A percentile compares a stretch with the other conserved stretches of the same genome.
Conservation (phyloP, 2,888 invertebrate genomes). For the Scaptodrosophila latifasciaeformis region DNA sequence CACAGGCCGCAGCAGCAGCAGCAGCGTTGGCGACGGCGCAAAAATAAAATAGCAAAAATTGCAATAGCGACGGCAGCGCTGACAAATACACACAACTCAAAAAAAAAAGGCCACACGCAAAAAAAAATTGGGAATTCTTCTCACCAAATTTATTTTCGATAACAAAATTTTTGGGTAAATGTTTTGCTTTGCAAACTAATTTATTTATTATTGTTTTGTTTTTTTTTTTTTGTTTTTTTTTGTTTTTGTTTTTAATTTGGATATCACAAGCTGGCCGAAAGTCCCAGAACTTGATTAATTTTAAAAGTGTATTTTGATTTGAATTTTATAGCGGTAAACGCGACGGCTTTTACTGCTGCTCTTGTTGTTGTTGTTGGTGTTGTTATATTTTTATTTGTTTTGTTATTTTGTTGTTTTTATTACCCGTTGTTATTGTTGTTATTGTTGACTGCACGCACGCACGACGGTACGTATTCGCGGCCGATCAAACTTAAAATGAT, state of each 20-base stretch:
- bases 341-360: conserved; percentile 7
- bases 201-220: conserved; percentile 5
- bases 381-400: conserved; percentile 16
- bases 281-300: no score
- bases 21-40: conserved; percentile 6
- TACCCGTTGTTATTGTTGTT: conserved; percentile 40
- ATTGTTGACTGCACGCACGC: conserved; percentile 45
- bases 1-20: no score
- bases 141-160: no score
- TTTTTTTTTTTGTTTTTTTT: conserved; percentile 1
- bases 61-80: no score
- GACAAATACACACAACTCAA: no score
- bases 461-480: conserved; percentile 74
- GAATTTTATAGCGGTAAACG: not conserved
- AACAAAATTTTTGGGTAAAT: not conserved
- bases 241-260: no score
- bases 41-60: no score
- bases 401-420: conserved; percentile 17
- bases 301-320: conserved; percentile 1
- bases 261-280: no score
- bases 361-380: conserved; percentile 11
- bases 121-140: not conserved
- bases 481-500: conserved; percentile 76
- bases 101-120: not conserved
- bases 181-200: no score